phyloP scores from a whole-genome alignment of 2,797 vertebrate genomes.

The Aplochiton taeniatus region DNA sequence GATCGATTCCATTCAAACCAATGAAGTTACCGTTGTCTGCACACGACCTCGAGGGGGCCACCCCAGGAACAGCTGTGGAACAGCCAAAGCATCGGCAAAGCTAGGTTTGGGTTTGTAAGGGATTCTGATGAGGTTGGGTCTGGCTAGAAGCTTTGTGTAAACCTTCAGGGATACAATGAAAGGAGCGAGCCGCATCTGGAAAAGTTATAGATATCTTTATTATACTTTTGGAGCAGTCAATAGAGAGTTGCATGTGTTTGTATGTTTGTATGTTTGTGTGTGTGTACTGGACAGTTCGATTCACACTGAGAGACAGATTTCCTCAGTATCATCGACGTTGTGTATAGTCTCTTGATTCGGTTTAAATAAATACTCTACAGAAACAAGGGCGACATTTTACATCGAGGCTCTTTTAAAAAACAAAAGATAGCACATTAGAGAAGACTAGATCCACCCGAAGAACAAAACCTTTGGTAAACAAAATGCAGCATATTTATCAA shows the following conservation, averaged over 20 bases:
- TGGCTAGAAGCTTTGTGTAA: too few relatives aligned
- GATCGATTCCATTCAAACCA: background rate
- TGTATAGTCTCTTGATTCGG: slow-evolving; percentile 39
- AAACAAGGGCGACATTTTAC: slow-evolving; percentile 46
- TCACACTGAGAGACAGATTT: too few relatives aligned
- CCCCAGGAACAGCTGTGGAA: background rate
- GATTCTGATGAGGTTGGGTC: background rate
- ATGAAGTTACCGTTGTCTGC: too few relatives aligned
- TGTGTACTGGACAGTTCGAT: too few relatives aligned
- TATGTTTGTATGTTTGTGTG: slow-evolving; percentile 5
- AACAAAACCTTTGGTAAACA: slow-evolving; percentile 40
- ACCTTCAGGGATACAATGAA: background rate
- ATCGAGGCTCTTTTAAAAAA: slow-evolving; percentile 15
- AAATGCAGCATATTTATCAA: slow-evolving; percentile 52
- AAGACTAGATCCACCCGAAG: slow-evolving; percentile 42
- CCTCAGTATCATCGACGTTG: background rate
- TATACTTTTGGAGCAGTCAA: slow-evolving; percentile 39
- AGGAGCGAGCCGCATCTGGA: slow-evolving; percentile 7
- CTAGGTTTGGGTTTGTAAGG: background rate
- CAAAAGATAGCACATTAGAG: slow-evolving; percentile 36
- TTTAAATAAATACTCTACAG: slow-evolving; percentile 71
- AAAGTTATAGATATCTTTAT: slow-evolving; percentile 49
- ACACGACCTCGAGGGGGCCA: too few relatives aligned
- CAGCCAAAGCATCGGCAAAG: background rate
- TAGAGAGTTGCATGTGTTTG: too few relatives aligned